A percentile compares a stretch with the other conserved stretches of the same genome.
Evolutionary conservation across 2,888 invertebrate species (phyloP).

Genomic region (Drosophila acutilabella): DNA sequence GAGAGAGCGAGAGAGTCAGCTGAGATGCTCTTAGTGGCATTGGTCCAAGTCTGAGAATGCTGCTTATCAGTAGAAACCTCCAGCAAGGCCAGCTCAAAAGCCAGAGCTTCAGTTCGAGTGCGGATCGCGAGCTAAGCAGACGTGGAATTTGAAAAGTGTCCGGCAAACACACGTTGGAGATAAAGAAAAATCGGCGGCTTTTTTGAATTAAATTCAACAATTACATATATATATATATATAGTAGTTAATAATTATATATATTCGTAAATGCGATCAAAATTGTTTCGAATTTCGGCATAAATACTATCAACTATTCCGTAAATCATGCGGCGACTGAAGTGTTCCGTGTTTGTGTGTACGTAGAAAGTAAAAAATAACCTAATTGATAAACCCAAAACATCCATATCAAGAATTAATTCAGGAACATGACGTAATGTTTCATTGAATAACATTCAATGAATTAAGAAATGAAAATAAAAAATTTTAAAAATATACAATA

Average conservation of each 20-base stretch:
- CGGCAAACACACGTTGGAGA: conserved; percentile 41
- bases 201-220: conserved; percentile 42
- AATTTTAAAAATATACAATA: conserved; percentile 12
- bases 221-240: conserved; percentile 27
- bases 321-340: conserved; percentile 76
- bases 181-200: conserved; percentile 56
- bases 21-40: conserved; percentile 29
- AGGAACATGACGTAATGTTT: conserved; percentile 76
- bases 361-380: conserved; percentile 69
- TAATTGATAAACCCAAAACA: conserved; percentile 66
- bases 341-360: conserved; percentile 84
- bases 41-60: conserved; percentile 9
- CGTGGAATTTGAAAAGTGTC: conserved; percentile 42
- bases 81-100: conserved; percentile 65
- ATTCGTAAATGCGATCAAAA: conserved; percentile 7
- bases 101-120: conserved; percentile 75
- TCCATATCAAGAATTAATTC: conserved; percentile 66
- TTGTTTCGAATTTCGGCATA: conserved; percentile 24
- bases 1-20: conserved; percentile 18
- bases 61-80: conserved; percentile 69
- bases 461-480: conserved; percentile 20
- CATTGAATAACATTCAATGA: conserved; percentile 57
- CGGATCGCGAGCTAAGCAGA: conserved; percentile 71
- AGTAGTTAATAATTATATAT: conserved; percentile 22
- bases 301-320: conserved; percentile 15